These are phyloP conservation scores for Xiphophorus maculatus DNA, from an alignment of 2,113 vertebrate genomes.

Conservation along the genomic window DNA sequence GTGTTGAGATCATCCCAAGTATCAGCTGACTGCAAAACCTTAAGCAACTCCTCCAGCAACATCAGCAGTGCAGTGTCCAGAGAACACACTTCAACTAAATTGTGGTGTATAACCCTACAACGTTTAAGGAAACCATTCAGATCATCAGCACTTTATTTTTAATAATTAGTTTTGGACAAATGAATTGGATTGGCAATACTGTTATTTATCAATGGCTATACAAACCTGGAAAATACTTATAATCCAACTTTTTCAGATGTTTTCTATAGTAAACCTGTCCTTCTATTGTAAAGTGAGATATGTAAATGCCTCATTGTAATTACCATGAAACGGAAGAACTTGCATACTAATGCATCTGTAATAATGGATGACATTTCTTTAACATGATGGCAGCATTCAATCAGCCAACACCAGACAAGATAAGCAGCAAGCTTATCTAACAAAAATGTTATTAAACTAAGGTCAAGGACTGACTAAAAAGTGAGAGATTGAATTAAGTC, in stretches of 20 bases:
- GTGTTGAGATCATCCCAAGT: constrained; percentile 26
- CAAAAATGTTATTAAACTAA: neutral
- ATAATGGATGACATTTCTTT: neutral
- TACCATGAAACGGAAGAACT: neutral
- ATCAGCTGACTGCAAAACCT: constrained; percentile 1
- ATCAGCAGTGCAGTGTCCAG: neutral
- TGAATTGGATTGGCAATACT: too few species aligned
- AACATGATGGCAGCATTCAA: neutral
- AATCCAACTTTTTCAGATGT: too few species aligned
- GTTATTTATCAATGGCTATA: too few species aligned
- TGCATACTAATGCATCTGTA: neutral
- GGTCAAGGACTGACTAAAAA: too few species aligned
- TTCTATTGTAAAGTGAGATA: too few species aligned
- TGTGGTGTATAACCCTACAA: neutral
- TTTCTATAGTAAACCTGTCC: too few species aligned
- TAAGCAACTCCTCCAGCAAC: constrained; percentile 2
- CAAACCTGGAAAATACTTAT: too few species aligned
- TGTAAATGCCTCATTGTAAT: neutral
- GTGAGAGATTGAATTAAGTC: neutral
- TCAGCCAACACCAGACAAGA: neutral
- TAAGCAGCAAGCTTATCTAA: neutral
- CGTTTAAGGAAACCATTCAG: too few species aligned
- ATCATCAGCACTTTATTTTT: too few species aligned
- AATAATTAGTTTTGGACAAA: too few species aligned
- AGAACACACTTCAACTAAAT: neutral